These are phyloP conservation scores for Thysanoteuthis rhombus DNA, from an alignment of 2,888 invertebrate genomes.

Conservation along the genomic window DNA sequence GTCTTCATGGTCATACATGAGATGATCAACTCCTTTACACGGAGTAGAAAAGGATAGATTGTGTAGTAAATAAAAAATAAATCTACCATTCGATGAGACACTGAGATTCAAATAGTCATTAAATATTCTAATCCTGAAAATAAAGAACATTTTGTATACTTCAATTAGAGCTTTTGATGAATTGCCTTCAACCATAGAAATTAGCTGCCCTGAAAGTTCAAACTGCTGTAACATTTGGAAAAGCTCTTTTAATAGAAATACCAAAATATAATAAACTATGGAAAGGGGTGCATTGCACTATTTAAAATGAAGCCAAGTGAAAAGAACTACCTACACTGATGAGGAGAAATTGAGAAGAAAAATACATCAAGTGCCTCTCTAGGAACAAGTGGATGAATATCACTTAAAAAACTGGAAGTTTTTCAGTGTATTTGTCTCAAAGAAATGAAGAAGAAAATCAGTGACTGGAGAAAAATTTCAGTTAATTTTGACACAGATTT, in stretches of 20 bases:
- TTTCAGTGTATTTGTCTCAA: neutral
- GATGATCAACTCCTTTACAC: neutral
- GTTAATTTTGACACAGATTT: neutral
- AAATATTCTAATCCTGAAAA: neutral
- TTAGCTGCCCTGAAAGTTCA: neutral
- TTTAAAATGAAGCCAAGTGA: neutral
- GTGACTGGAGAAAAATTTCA: neutral
- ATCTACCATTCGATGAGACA: neutral
- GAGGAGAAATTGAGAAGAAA: neutral
- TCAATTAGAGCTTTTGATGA: neutral
- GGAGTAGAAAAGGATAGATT: neutral
- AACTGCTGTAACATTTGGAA: neutral
- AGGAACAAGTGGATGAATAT: neutral
- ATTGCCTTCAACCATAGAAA: neutral
- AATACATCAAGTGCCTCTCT: neutral
- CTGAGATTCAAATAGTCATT: neutral
- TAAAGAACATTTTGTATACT: neutral
- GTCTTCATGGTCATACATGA: neutral
- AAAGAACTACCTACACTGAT: neutral
- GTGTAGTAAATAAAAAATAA: neutral
- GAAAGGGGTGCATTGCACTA: neutral
- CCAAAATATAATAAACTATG: neutral
- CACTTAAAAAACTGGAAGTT: neutral
- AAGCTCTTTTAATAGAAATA: neutral
- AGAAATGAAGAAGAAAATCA: neutral